These are phyloP conservation scores for Corvus hawaiiensis DNA, from an alignment of 2,113 vertebrate genomes.

Conservation along the genomic window DNA sequence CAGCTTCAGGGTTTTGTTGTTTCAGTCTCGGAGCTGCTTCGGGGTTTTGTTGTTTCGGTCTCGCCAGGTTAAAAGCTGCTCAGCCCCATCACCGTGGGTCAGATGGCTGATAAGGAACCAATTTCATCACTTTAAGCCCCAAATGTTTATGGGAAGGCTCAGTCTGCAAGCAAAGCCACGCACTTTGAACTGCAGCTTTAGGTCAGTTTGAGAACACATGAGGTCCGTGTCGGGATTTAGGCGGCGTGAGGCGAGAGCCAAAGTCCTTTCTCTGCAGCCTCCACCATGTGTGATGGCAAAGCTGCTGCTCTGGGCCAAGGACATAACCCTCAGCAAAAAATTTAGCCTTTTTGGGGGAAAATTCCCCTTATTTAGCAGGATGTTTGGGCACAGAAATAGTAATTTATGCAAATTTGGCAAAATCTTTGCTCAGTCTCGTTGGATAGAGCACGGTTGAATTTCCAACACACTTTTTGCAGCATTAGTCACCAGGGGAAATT, in stretches of 20 bases:
- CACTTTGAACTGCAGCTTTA: constrained; percentile 1
- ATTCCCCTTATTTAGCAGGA: neutral
- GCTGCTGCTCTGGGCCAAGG: neutral
- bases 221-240: neutral
- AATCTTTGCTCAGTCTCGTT: neutral
- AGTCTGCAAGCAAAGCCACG: neutral
- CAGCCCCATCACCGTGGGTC: neutral
- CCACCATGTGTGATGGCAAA: accelerated
- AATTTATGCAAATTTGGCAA: neutral
- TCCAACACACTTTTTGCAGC: accelerated
- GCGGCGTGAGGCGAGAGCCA: accelerated
- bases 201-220: neutral
- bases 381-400: neutral
- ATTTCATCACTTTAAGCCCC: constrained; percentile 9
- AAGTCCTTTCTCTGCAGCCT: neutral
- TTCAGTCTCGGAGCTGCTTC: accelerated
- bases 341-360: neutral
- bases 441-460: accelerated
- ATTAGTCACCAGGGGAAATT: neutral
- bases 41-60: neutral
- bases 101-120: neutral
- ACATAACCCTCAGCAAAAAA: neutral
- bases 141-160: neutral
- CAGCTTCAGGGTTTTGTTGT: neutral
- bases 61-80: neutral